phyloP scores from a whole-genome alignment of 2,888 invertebrate species.

The Microchrysa polita region DNA sequence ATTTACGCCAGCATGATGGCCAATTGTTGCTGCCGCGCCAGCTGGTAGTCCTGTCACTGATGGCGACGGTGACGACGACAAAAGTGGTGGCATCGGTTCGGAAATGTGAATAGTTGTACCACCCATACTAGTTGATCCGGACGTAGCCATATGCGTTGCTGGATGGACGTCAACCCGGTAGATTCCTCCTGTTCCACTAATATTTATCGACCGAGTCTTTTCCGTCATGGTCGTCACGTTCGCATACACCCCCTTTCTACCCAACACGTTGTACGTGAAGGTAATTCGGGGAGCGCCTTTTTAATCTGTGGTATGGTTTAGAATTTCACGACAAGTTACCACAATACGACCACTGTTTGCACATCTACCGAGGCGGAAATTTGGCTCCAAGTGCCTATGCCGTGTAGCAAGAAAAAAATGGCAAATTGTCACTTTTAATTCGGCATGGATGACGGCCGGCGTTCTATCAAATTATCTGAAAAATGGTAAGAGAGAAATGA shows the following conservation, averaged over 20 bases:
- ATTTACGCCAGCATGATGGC: neutral
- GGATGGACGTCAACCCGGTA: constrained; percentile 13
- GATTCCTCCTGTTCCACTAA: constrained; percentile 42
- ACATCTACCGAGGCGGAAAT: constrained; percentile 29
- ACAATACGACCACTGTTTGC: constrained; percentile 12
- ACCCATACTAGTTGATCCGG: constrained; percentile 41
- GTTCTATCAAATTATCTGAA: constrained; percentile 31
- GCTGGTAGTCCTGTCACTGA: constrained; percentile 47
- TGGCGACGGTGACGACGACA: constrained; percentile 52
- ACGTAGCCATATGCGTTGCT: constrained; percentile 33
- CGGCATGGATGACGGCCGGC: neutral
- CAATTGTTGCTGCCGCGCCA: constrained; percentile 32
- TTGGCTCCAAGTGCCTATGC: constrained; percentile 19
- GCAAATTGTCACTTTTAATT: neutral
- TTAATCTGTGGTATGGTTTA: neutral
- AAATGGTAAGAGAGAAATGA: constrained; percentile 3
- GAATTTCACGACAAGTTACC: neutral
- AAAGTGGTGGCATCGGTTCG: constrained; percentile 54
- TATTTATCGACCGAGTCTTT: constrained; percentile 56
- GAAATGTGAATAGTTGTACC: constrained; percentile 56
- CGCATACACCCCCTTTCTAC: too few relatives aligned
- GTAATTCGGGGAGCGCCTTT: neutral
- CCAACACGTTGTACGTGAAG: neutral
- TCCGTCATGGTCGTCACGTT: constrained; percentile 55
- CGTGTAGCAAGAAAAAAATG: constrained; percentile 3